Conservation (phyloP, 2,113 vertebrate species). For the Aegotheles bennettii region DNA sequence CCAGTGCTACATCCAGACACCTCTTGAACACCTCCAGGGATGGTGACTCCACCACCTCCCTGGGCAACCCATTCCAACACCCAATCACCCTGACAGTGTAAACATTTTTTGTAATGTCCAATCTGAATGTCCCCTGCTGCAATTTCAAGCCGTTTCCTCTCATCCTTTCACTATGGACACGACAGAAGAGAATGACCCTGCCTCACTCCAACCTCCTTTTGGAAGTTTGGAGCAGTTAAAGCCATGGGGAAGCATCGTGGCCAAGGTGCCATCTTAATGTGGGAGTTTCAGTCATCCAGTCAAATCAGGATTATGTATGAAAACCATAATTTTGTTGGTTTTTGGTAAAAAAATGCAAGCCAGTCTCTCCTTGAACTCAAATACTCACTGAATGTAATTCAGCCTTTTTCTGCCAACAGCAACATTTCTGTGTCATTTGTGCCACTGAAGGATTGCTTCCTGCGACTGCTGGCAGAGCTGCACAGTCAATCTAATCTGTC, state of each 20-base stretch:
- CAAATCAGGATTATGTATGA: background rate
- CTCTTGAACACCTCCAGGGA: too few species aligned
- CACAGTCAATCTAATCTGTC: background rate
- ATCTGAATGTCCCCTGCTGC: too few species aligned
- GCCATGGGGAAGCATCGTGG: background rate
- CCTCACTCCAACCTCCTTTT: too few species aligned
- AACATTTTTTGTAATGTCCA: too few species aligned
- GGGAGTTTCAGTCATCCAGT: background rate
- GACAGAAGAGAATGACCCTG: too few species aligned
- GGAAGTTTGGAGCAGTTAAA: background rate
- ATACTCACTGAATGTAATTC: background rate
- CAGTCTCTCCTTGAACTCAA: background rate
- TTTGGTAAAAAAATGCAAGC: background rate
- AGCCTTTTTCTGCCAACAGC: background rate
- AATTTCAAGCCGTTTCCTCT: too few species aligned
- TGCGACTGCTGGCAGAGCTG: background rate
- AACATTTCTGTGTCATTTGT: background rate
- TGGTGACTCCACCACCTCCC: too few species aligned
- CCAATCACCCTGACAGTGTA: too few species aligned
- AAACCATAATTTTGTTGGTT: background rate
- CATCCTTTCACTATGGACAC: too few species aligned
- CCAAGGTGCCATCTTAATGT: background rate
- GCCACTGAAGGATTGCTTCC: background rate
- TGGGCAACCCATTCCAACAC: too few species aligned
- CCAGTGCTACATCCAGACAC: too few species aligned